Evolutionary conservation across 2,797 vertebrate species (phyloP).

Genomic region (Petrocephalus schoutedeni): DNA sequence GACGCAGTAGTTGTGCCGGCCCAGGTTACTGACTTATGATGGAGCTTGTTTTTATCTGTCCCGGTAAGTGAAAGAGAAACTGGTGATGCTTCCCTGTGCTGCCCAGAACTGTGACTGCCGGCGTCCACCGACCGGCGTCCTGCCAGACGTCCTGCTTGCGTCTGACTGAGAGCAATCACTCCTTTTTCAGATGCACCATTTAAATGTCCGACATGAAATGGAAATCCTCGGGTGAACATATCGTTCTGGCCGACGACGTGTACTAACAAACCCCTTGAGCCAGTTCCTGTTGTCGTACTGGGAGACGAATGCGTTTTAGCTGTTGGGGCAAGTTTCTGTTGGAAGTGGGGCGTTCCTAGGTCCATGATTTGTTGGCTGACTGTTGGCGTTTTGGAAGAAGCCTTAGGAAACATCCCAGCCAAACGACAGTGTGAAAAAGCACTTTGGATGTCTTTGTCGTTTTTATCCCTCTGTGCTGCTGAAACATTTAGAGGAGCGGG

Average conservation of each 20-base stretch:
- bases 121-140: not conserved
- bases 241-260: slow-evolving; percentile 33
- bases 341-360: slow-evolving; percentile 31
- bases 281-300: slow-evolving; percentile 23
- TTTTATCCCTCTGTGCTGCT: slow-evolving; percentile 31
- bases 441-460: slow-evolving; percentile 24
- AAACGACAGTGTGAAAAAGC: slow-evolving; percentile 9
- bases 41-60: slow-evolving; percentile 19
- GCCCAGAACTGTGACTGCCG: not conserved
- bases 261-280: slow-evolving; percentile 24
- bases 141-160: not conserved
- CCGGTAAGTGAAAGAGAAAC: slow-evolving; percentile 18
- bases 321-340: slow-evolving; percentile 32
- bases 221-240: slow-evolving; percentile 28
- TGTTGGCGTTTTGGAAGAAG: not conserved
- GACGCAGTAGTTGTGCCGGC: not conserved
- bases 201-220: not conserved
- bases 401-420: not conserved
- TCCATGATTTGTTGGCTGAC: slow-evolving; percentile 26
- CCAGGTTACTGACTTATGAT: slow-evolving; percentile 10
- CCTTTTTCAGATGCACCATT: slow-evolving; percentile 21
- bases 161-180: slow-evolving; percentile 23
- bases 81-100: slow-evolving; percentile 3
- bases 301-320: slow-evolving; percentile 19
- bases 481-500: slow-evolving; percentile 19